Evolutionary conservation across 2,888 invertebrate species (phyloP).

Genomic region (Chloroclysta siterata): DNA sequence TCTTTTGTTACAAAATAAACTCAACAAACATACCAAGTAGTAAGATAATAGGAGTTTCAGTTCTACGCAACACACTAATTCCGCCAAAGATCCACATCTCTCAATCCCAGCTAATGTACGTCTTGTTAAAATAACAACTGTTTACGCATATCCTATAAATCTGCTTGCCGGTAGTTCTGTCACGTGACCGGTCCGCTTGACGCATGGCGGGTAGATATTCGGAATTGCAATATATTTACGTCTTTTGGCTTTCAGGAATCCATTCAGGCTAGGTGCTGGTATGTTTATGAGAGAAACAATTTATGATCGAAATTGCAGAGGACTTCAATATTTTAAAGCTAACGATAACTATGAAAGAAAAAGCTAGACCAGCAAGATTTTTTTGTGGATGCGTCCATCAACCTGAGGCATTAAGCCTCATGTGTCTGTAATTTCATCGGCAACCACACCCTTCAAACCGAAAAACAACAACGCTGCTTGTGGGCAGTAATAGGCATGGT

Average conservation of each 20-base stretch:
- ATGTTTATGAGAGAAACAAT: constrained; percentile 32
- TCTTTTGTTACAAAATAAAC: too few relatives aligned
- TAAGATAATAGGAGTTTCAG: constrained; percentile 10
- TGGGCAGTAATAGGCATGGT: too few relatives aligned
- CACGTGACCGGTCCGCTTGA: constrained; percentile 22
- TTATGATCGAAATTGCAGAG: constrained; percentile 13
- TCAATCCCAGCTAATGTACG: constrained; percentile 52
- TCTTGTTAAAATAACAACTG: constrained; percentile 55
- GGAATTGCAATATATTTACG: constrained; percentile 39
- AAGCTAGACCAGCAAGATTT: not conserved
- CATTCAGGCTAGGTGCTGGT: constrained; percentile 33
- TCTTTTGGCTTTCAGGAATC: constrained; percentile 34
- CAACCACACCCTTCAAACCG: too few relatives aligned
- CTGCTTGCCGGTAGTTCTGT: constrained; percentile 61
- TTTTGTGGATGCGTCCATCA: too few relatives aligned
- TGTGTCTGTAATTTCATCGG: too few relatives aligned
- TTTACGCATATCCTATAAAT: constrained; percentile 59
- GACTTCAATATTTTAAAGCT: not conserved
- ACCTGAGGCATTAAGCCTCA: too few relatives aligned
- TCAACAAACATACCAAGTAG: too few relatives aligned
- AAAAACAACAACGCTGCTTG: too few relatives aligned
- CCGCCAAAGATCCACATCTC: constrained; percentile 41
- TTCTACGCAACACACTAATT: not conserved
- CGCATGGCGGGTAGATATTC: constrained; percentile 51
- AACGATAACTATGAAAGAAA: too few relatives aligned